Conservation (phyloP, 1,140 invertebrate genomes). For the Drosophila repleta region DNA sequence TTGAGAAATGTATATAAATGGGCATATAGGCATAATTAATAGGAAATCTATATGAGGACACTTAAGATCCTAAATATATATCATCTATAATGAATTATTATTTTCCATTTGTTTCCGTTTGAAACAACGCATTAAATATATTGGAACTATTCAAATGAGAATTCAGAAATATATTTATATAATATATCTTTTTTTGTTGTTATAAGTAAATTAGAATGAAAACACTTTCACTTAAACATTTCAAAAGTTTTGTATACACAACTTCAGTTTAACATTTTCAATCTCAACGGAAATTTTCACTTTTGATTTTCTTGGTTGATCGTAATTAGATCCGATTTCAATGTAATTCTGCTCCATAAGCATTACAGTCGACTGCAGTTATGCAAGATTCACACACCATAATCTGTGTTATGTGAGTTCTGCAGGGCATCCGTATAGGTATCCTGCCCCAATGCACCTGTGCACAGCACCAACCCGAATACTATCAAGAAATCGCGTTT, state of each 20-base stretch:
- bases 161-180: no score
- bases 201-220: neutral
- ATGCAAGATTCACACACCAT: constrained; percentile 67
- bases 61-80: no score
- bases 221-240: neutral
- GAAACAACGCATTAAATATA: no score
- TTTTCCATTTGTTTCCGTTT: no score
- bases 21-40: no score
- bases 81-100: no score
- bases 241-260: neutral
- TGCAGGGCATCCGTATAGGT: constrained; percentile 84
- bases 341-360: neutral
- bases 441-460: constrained; percentile 60
- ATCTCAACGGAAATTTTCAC: no score
- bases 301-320: no score
- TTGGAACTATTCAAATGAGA: no score
- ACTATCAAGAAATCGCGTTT: constrained; percentile 25
- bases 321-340: neutral
- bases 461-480: constrained; percentile 29
- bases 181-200: no score
- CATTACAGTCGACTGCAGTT: neutral
- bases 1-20: neutral
- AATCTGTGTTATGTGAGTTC: constrained; percentile 79
- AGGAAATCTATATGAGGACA: no score
- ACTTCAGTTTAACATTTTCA: no score